These are phyloP conservation scores for Chrysina gloriosa DNA, from an alignment of 2,888 invertebrate species.

Conservation along the genomic window DNA sequence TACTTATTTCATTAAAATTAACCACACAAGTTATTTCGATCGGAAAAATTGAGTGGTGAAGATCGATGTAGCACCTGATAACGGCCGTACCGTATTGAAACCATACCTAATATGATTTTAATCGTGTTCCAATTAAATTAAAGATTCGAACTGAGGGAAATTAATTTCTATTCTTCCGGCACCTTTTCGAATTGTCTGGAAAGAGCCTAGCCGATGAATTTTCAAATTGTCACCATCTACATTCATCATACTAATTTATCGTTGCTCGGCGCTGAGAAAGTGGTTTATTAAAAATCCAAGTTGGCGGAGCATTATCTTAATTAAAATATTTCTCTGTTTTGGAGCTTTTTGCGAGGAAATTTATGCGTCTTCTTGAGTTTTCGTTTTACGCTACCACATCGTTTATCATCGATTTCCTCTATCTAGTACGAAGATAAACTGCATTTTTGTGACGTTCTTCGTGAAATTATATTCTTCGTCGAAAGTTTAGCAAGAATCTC, in stretches of 20 bases:
- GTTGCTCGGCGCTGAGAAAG: neutral
- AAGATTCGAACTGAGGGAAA: too few species aligned
- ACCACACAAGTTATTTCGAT: too few species aligned
- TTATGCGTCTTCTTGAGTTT: conserved; percentile 17
- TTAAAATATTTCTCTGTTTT: conserved; percentile 27
- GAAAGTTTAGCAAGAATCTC: too few species aligned
- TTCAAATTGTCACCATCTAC: neutral
- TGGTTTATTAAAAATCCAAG: conserved; percentile 31
- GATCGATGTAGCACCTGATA: too few species aligned
- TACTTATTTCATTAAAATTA: too few species aligned
- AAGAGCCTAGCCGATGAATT: neutral
- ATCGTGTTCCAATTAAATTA: too few species aligned
- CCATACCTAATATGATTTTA: too few species aligned
- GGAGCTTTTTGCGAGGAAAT: neutral
- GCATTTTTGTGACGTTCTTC: too few species aligned
- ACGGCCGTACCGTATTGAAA: too few species aligned
- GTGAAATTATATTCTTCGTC: too few species aligned
- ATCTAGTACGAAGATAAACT: too few species aligned
- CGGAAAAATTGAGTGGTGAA: too few species aligned
- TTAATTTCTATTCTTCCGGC: neutral
- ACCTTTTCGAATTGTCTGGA: neutral
- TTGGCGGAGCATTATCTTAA: conserved; percentile 23
- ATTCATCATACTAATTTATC: conserved; percentile 17
- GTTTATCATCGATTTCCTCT: neutral
- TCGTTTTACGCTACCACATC: neutral